A percentile compares a stretch with the other conserved stretches of the same genome.
phyloP scores from a whole-genome alignment of 2,888 invertebrate genomes.

The Ditylenchus weischeri region DNA sequence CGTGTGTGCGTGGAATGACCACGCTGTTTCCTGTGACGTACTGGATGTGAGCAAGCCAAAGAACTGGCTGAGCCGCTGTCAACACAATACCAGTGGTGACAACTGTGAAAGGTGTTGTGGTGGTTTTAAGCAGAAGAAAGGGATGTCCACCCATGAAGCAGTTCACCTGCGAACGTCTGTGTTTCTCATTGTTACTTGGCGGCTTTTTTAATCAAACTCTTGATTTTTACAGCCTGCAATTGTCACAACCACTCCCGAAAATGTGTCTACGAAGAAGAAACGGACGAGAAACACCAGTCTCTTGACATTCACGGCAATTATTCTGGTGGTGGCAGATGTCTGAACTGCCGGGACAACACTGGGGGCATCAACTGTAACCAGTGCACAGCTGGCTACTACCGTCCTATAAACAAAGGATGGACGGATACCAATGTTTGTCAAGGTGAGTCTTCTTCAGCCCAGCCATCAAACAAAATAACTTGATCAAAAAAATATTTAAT shows the following conservation, averaged over 20 bases:
- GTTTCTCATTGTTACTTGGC: no score
- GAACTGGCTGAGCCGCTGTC: conserved; percentile 84
- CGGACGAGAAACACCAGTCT: conserved; percentile 73
- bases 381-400: conserved; percentile 80
- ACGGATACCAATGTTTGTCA: conserved; percentile 85
- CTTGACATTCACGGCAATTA: conserved; percentile 85
- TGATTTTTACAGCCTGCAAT: conserved; percentile 75
- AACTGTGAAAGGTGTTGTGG: conserved; percentile 90
- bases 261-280: conserved; percentile 79
- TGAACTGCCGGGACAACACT: conserved; percentile 86
- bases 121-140: conserved; percentile 74
- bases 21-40: conserved; percentile 75
- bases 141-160: conserved; percentile 82
- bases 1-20: conserved; percentile 96
- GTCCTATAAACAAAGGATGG: conserved; percentile 76
- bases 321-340: conserved; percentile 91
- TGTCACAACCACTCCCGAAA: conserved; percentile 87
- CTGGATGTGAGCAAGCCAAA: conserved; percentile 68
- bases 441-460: conserved; percentile 68
- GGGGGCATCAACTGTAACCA: conserved; percentile 91
- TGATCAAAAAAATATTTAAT: conserved; percentile 65
- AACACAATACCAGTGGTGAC: conserved; percentile 92
- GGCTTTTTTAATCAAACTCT: not conserved
- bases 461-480: no score
- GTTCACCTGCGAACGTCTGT: conserved; percentile 86